These are phyloP conservation scores for Acanthurus tractus DNA, from an alignment of 2,797 vertebrate species.

Conservation along the genomic window DNA sequence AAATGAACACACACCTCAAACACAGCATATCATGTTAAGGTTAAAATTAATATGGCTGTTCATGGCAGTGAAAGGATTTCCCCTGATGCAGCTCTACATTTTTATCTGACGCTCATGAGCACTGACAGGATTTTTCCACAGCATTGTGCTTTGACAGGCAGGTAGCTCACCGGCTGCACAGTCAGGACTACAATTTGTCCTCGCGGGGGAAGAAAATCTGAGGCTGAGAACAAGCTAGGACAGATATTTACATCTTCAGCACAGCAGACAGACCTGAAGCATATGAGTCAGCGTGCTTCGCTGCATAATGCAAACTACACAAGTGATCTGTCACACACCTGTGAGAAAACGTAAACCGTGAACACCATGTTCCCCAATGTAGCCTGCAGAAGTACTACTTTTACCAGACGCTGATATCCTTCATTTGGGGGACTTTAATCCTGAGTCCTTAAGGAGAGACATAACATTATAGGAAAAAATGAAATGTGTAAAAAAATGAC, in stretches of 20 bases:
- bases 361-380: background rate
- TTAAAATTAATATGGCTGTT: conserved; percentile 6
- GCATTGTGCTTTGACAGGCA: conserved; percentile 73
- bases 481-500: conserved; percentile 26
- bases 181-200: conserved; percentile 65
- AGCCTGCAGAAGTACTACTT: background rate
- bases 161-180: conserved; percentile 52
- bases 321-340: conserved; percentile 53
- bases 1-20: conserved; percentile 11
- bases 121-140: conserved; percentile 74
- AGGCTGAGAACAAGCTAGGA: conserved; percentile 73
- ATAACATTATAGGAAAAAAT: conserved; percentile 20
- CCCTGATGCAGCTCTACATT: conserved; percentile 45
- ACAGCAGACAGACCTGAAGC: conserved; percentile 45
- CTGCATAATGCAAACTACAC: conserved; percentile 35
- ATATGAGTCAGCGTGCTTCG: conserved; percentile 33
- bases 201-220: conserved; percentile 38
- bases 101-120: conserved; percentile 67
- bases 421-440: conserved; percentile 1
- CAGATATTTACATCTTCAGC: conserved; percentile 65
- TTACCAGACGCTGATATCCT: background rate
- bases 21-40: background rate
- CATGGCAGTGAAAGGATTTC: conserved; percentile 51
- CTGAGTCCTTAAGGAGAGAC: conserved; percentile 11
- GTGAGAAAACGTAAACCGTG: conserved; percentile 29